Conservation (phyloP, 2,113 vertebrate genomes). For the Aplodontia rufa region DNA sequence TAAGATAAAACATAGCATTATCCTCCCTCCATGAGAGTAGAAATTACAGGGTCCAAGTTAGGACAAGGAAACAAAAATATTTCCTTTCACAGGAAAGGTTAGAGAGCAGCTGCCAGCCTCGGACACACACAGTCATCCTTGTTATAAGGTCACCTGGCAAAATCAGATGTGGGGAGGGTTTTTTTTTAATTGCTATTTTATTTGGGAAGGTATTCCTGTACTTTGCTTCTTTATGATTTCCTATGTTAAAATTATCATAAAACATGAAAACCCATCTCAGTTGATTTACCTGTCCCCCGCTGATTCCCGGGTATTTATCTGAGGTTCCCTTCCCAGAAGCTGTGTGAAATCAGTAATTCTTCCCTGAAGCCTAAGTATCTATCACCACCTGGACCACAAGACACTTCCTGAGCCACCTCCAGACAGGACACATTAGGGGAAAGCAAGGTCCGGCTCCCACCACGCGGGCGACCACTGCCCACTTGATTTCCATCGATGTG, state of each 20-base stretch:
- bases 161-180: not conserved
- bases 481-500: not conserved
- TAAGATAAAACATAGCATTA: conserved; percentile 46
- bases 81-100: conserved; percentile 20
- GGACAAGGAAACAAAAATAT: conserved; percentile 24
- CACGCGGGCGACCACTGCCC: not conserved
- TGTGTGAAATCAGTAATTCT: not conserved
- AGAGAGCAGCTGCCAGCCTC: not conserved
- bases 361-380: not conserved
- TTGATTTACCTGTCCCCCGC: conserved; percentile 16
- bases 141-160: not conserved
- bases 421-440: not conserved
- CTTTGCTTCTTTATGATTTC: not conserved
- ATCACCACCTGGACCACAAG: accelerated
- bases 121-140: not conserved
- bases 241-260: conserved; percentile 27
- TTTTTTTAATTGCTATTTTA: not conserved
- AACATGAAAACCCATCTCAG: conserved; percentile 52
- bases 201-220: not conserved
- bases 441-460: not conserved
- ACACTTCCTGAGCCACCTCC: not conserved
- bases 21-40: conserved; percentile 12
- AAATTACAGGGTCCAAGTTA: conserved; percentile 35
- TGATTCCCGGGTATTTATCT: not conserved
- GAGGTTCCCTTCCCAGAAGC: not conserved